phyloP scores from a whole-genome alignment of 2,797 vertebrate species.

The Myotis vivesi region DNA sequence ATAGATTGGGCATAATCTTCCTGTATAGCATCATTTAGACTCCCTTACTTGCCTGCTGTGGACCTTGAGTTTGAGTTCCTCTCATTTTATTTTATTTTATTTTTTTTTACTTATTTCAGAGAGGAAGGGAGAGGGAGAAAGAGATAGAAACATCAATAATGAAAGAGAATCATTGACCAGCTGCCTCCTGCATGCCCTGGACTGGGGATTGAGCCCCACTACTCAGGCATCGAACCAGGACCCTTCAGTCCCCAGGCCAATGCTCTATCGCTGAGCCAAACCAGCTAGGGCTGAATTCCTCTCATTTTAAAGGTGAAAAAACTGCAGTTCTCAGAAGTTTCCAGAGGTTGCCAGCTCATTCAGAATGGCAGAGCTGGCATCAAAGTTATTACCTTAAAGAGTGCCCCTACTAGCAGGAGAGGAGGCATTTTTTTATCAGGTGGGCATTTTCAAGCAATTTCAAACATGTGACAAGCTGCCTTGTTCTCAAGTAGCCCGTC shows the following conservation, averaged over 20 bases:
- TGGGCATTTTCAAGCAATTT: conserved; percentile 29
- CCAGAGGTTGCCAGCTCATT: background rate
- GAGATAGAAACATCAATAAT: no score
- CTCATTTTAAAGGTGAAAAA: conserved; percentile 23
- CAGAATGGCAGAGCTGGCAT: background rate
- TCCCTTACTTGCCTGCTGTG: background rate
- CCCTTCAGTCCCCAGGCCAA: no score
- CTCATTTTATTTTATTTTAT: background rate
- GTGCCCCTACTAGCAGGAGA: background rate
- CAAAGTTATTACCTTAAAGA: background rate
- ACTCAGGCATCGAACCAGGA: no score
- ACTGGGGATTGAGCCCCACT: no score
- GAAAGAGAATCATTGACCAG: no score
- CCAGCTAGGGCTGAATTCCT: background rate
- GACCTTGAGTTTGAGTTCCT: background rate
- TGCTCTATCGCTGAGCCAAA: no score
- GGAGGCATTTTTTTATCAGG: background rate
- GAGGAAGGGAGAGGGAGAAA: no score
- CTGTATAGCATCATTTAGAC: background rate
- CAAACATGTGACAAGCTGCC: no score
- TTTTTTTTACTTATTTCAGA: no score
- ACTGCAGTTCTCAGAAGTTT: background rate
- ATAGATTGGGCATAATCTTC: background rate
- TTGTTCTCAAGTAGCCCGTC: conserved; percentile 44
- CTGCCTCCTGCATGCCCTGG: no score